phyloP scores from a whole-genome alignment of 2,888 invertebrate genomes.

The Myopa testacea region DNA sequence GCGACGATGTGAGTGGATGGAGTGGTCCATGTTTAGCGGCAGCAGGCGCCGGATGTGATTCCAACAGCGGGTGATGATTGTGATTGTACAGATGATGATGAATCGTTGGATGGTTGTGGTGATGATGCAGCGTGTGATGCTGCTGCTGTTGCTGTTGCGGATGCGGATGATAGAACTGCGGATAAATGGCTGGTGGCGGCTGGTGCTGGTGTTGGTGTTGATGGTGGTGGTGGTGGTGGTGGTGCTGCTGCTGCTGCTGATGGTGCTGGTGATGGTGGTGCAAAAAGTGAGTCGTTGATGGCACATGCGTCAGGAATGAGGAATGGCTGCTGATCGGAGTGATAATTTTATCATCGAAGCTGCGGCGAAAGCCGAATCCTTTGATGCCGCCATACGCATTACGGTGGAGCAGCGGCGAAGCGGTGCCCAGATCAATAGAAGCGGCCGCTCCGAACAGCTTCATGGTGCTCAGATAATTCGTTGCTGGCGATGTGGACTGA shows the following conservation, averaged over 20 bases:
- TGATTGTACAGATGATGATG: constrained; percentile 51
- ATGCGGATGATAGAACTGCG: constrained; percentile 46
- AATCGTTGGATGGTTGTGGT: constrained; percentile 57
- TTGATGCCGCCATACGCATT: constrained; percentile 60
- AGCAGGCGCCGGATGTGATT: constrained; percentile 41
- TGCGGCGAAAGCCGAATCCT: constrained; percentile 65
- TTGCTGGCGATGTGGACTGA: constrained; percentile 33
- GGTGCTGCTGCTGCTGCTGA: constrained; percentile 44
- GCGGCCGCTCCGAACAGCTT: constrained; percentile 62
- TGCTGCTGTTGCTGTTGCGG: constrained; percentile 38
- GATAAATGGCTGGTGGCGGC: constrained; percentile 44
- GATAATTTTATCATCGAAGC: constrained; percentile 66
- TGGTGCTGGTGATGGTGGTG: constrained; percentile 47
- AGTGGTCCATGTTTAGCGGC: constrained; percentile 41
- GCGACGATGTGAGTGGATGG: constrained; percentile 59
- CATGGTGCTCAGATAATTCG: constrained; percentile 58
- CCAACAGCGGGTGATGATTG: constrained; percentile 47
- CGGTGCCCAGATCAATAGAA: constrained; percentile 61
- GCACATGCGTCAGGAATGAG: constrained; percentile 24
- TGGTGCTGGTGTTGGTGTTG: constrained; percentile 41
- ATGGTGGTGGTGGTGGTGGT: constrained; percentile 46
- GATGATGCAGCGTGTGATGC: constrained; percentile 46
- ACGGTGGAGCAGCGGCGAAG: constrained; percentile 62
- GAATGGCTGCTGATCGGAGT: constrained; percentile 46
- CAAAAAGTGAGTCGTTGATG: constrained; percentile 54